Base-by-base conservation (phyloP, 2,888 invertebrate species). In the Euplexia lucipara region DNA sequence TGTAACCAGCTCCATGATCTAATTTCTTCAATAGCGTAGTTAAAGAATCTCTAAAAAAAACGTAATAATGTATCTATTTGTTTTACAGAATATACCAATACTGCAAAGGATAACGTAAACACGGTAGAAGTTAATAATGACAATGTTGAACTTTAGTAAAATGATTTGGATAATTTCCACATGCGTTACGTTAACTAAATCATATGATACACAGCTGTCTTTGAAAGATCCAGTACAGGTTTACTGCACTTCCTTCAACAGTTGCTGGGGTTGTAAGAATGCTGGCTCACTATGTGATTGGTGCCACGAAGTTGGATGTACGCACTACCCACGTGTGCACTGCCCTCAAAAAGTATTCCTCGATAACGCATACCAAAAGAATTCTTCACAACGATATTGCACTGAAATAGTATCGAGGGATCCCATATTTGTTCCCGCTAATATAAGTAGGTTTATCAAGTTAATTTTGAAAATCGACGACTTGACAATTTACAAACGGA, bases 241-340 rank as follows among this genome's bases (percentile, higher is more conserved):
- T 18, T 79, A 68, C n/a, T 79, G 79, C 26, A 41, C 52, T 1
- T 61, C 77, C 9, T 75, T 69, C 9, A 63, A 8, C 16, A 77
- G 54, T 39, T 86, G 85, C 59, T 74, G 67, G 32, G 84, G 84
- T 18, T 86, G 86, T 59, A 87, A 86, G 35, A 78, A 57, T 8
- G 61, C 79, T 6, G 76, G 75, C 0, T 26, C 54, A 1, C 67
- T 79, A 2, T 85, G 85, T 44, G 86, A 85, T 39, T 86, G 84
- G 86, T 86, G 84, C 41, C 76, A 81, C n/a, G 79, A 85, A 9
- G 32, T 76, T 2, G 84, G 86, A n/a, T 87, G 84, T 39, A 87
- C 87, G 0, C 75, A 78, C 35, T 78, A 78, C 5, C 79, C 85
- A 14, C 73, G 52, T 45, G 44, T 79, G 5, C 79, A 84, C 34